A percentile compares a stretch with the other conserved stretches of the same genome.
phyloP scores from a whole-genome alignment of 2,113 vertebrate species.

The Cyprinodon variegatus region DNA sequence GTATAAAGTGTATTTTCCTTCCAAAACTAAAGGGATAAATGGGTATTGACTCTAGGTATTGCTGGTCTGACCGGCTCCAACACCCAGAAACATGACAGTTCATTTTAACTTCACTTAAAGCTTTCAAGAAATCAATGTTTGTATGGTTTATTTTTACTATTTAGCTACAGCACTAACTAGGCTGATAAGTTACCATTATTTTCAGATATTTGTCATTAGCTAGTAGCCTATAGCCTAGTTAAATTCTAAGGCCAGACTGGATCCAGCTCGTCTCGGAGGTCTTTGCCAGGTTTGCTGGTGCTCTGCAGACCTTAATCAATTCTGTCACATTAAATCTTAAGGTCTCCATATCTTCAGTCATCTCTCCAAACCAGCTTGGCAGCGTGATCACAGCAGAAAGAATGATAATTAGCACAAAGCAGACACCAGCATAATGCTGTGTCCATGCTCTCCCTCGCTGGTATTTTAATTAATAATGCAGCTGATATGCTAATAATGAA shows the following conservation, averaged over 20 bases:
- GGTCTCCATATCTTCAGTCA: constrained; percentile 53
- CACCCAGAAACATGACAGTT: no score
- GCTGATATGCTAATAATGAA: constrained; percentile 81
- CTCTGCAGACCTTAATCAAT: constrained; percentile 21
- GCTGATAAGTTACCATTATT: not conserved
- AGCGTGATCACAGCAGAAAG: constrained; percentile 55
- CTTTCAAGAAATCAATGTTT: not conserved
- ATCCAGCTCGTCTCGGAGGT: not conserved
- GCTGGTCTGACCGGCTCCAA: no score
- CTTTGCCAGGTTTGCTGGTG: not conserved
- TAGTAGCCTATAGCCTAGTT: not conserved
- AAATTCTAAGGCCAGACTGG: not conserved
- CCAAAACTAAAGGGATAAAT: no score
- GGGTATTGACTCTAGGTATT: no score
- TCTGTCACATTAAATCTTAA: constrained; percentile 41
- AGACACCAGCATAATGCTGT: constrained; percentile 66
- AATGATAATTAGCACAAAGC: constrained; percentile 75
- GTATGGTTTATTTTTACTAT: not conserved
- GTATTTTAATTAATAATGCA: constrained; percentile 81
- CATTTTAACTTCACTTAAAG: not conserved
- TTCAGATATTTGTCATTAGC: not conserved
- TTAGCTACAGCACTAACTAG: not conserved
- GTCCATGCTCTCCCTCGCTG: constrained; percentile 62
- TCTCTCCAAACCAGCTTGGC: constrained; percentile 36
- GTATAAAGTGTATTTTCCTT: no score